These are phyloP conservation scores for Hemiscyllium ocellatum DNA, from an alignment of 2,113 vertebrate species.

Conservation along the genomic window DNA sequence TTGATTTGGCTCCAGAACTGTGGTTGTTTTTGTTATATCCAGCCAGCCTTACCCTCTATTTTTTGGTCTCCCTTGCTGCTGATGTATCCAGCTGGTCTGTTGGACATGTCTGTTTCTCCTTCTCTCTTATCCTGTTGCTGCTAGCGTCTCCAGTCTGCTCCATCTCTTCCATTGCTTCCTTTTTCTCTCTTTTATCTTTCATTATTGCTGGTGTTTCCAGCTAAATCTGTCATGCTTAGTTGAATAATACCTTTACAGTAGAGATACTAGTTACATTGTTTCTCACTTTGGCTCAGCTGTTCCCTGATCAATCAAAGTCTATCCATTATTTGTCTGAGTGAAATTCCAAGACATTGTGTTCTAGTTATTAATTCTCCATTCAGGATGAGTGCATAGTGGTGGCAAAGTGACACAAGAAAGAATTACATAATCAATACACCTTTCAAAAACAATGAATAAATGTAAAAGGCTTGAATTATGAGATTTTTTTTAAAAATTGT, in stretches of 20 bases:
- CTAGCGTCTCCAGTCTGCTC: too few species aligned
- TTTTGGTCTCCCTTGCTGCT: too few species aligned
- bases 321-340: neutral
- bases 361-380: neutral
- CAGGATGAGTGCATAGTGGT: neutral
- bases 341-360: neutral
- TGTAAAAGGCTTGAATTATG: neutral
- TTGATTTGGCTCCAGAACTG: too few species aligned
- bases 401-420: neutral
- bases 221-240: too few species aligned
- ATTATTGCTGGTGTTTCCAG: too few species aligned
- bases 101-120: too few species aligned
- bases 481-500: neutral
- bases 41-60: too few species aligned
- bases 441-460: neutral
- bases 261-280: neutral
- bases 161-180: too few species aligned
- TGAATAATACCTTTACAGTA: neutral
- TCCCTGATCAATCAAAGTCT: constrained; percentile 14
- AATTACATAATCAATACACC: neutral
- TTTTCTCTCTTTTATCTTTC: too few species aligned
- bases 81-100: too few species aligned
- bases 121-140: too few species aligned
- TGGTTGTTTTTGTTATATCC: too few species aligned
- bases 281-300: neutral